These are phyloP conservation scores for Lordiphosa mommai DNA, from an alignment of 1,140 invertebrate genomes.

Conservation along the genomic window DNA sequence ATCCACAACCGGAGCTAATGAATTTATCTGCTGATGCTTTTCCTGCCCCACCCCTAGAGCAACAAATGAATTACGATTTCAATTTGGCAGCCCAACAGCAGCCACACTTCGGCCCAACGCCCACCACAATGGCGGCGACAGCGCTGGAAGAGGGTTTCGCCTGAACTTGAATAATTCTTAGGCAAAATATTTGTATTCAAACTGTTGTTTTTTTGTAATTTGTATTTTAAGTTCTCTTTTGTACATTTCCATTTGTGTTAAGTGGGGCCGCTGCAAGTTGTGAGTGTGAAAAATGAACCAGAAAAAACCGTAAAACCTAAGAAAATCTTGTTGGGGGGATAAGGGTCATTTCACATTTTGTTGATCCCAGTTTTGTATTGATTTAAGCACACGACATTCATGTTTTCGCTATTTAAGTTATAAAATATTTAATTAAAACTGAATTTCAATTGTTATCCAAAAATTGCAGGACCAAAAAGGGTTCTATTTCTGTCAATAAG, in stretches of 20 bases:
- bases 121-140: constrained; percentile 36
- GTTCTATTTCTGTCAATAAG: too few relatives aligned
- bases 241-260: constrained; percentile 42
- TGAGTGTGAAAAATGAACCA: too few relatives aligned
- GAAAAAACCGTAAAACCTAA: too few relatives aligned
- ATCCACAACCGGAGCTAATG: constrained; percentile 56
- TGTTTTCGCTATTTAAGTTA: too few relatives aligned
- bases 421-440: neutral
- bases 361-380: too few relatives aligned
- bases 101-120: constrained; percentile 45
- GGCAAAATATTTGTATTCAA: too few relatives aligned
- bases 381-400: too few relatives aligned
- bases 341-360: too few relatives aligned
- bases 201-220: neutral
- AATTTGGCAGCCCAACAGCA: constrained; percentile 63
- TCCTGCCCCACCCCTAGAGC: constrained; percentile 47
- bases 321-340: too few relatives aligned
- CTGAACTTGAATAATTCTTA: constrained; percentile 12
- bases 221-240: constrained; percentile 35
- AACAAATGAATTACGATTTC: constrained; percentile 58
- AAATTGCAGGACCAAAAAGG: too few relatives aligned
- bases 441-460: neutral
- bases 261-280: neutral
- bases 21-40: constrained; percentile 59
- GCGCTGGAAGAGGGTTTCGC: constrained; percentile 49